These are phyloP conservation scores for Antedon mediterranea DNA, from an alignment of 53 echinoderm and acorn worm genomes.

Conservation along the genomic window DNA sequence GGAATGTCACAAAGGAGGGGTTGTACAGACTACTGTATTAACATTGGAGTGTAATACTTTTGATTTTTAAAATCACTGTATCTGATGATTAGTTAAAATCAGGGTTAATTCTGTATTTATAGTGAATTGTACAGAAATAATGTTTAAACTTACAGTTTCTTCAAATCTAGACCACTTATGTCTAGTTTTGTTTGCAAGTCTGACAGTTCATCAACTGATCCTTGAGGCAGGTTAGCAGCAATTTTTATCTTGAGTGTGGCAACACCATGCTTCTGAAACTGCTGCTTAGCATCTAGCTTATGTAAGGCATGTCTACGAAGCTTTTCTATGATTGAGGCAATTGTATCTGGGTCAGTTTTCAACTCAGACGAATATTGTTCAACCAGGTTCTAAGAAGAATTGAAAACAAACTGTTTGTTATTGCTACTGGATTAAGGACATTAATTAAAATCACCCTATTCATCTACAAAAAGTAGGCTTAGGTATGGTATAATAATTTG, in stretches of 20 bases:
- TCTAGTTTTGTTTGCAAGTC: slow-evolving; percentile 45
- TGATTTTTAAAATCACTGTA: no score
- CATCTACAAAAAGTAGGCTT: no score
- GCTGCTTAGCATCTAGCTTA: slow-evolving; percentile 50
- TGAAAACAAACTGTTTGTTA: neutral
- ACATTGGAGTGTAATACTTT: no score
- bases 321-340: slow-evolving; percentile 49
- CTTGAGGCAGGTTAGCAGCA: slow-evolving; percentile 26
- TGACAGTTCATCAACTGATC: slow-evolving; percentile 8
- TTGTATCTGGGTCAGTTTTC: slow-evolving; percentile 19
- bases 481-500: no score
- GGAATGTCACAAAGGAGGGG: no score
- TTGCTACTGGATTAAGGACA: no score
- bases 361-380: slow-evolving; percentile 28
- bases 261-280: slow-evolving; percentile 33
- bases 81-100: no score
- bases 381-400: slow-evolving; percentile 30
- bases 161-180: slow-evolving; percentile 32
- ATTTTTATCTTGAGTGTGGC: slow-evolving; percentile 75
- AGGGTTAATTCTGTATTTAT: no score
- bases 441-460: no score
- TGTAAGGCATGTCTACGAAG: slow-evolving; percentile 71
- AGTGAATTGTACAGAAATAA: no score
- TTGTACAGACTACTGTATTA: no score
- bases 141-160: slow-evolving; percentile 35